phyloP scores from a whole-genome alignment of 1,140 invertebrate species.

The Tetramorium simillimum region DNA sequence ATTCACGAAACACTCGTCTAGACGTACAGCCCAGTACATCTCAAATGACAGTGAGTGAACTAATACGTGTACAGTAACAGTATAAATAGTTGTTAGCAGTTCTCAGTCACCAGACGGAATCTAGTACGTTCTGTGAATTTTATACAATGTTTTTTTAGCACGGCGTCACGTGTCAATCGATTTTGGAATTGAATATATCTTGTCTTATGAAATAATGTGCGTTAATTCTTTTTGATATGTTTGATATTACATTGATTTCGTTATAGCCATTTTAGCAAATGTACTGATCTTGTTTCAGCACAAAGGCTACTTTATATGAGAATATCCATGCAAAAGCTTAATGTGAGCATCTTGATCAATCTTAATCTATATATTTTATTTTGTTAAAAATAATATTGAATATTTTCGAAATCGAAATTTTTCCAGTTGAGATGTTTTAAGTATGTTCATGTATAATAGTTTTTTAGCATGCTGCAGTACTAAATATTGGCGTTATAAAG shows the following conservation, averaged over 20 bases:
- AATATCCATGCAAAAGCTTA: background rate
- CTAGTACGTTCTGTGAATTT: background rate
- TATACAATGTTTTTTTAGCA: background rate
- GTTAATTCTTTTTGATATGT: background rate
- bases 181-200: background rate
- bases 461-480: background rate
- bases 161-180: too few relatives aligned
- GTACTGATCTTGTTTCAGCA: background rate
- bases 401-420: background rate
- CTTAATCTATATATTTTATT: background rate
- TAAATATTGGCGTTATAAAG: background rate
- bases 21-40: background rate
- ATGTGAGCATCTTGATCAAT: background rate
- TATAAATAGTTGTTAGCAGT: too few relatives aligned
- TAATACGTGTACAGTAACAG: too few relatives aligned
- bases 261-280: background rate
- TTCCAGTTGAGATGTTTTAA: background rate
- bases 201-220: background rate
- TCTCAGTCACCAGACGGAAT: background rate
- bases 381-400: background rate
- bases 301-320: background rate
- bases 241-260: background rate
- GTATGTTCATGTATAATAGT: background rate
- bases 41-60: slow-evolving; percentile 68
- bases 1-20: background rate